Conservation (phyloP, 2,797 vertebrate genomes). For the Acrossocheilus fasciatus region DNA sequence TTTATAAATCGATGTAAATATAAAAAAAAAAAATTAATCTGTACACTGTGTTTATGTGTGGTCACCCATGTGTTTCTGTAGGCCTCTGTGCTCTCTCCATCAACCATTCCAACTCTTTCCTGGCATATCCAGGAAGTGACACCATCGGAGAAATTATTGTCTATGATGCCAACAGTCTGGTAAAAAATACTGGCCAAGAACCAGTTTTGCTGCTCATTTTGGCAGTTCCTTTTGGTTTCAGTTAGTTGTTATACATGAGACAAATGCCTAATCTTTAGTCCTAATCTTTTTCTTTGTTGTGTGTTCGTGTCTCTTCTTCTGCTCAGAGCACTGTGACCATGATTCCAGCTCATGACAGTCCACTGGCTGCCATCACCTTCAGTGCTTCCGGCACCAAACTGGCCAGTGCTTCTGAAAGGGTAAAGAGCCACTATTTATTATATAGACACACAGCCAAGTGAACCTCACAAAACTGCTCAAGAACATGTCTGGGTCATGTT, state of each 20-base stretch:
- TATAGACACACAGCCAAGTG: background rate
- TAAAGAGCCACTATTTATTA: constrained; percentile 62
- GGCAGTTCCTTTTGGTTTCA: background rate
- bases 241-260: background rate
- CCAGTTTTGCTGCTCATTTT: background rate
- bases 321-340: constrained; percentile 86
- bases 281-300: background rate
- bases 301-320: background rate
- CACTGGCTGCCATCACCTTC: constrained; percentile 90
- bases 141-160: constrained; percentile 89
- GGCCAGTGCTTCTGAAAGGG: constrained; percentile 93
- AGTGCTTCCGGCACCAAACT: constrained; percentile 87
- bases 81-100: constrained; percentile 94
- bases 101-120: constrained; percentile 93
- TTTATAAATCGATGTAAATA: background rate
- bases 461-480: background rate
- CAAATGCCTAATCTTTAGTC: too few relatives aligned
- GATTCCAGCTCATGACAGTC: constrained; percentile 90
- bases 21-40: background rate
- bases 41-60: background rate
- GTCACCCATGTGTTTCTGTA: constrained; percentile 61
- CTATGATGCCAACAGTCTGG: constrained; percentile 92
- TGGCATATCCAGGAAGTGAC: constrained; percentile 91
- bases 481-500: background rate
- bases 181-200: constrained; percentile 68